Conservation (phyloP, 2,113 vertebrate species). For the Formicarius rufipectus region DNA sequence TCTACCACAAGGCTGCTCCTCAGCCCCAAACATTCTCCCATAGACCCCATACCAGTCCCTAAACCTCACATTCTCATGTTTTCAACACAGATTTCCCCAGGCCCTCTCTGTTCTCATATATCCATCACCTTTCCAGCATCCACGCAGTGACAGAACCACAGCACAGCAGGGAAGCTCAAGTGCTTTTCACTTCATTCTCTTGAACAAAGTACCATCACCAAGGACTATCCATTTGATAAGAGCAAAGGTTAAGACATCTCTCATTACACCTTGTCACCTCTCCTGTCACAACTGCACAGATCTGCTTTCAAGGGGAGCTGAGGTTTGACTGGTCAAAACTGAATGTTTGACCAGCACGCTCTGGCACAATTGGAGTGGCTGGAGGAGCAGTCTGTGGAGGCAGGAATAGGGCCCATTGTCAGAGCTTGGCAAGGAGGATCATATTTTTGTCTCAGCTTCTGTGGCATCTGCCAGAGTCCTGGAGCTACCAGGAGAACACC, state of each 20-base stretch:
- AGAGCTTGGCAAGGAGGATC: neutral
- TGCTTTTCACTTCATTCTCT: neutral
- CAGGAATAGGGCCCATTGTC: neutral
- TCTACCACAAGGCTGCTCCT: neutral
- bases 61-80: neutral
- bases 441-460: neutral
- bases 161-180: neutral
- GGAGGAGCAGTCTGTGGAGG: neutral
- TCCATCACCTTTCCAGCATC: neutral
- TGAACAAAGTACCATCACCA: neutral
- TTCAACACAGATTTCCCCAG: rapidly evolving
- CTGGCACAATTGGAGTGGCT: neutral
- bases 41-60: rapidly evolving
- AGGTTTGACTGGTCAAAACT: neutral
- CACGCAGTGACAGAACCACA: neutral
- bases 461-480: neutral
- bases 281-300: neutral
- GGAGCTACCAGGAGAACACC: neutral
- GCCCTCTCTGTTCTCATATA: rapidly evolving
- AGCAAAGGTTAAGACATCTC: neutral
- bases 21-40: neutral
- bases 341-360: neutral
- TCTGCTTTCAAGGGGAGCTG: neutral
- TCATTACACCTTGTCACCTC: neutral
- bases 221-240: neutral